Base-by-base conservation (phyloP, 2,113 vertebrate genomes). In the Hypomesus transpacificus region DNA sequence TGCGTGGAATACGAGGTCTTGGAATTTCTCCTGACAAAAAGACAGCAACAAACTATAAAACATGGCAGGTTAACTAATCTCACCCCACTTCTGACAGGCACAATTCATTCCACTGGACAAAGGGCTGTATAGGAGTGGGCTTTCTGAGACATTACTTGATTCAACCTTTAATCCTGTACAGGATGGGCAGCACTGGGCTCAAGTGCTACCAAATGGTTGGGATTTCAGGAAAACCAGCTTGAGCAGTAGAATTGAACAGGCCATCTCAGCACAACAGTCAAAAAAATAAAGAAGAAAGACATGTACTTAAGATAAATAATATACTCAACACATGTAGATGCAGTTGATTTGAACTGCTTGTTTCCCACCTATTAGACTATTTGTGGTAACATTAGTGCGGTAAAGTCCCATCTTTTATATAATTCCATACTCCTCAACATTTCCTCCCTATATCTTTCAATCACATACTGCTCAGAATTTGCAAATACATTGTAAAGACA, bases 401-500 rank as follows among this genome's bases (percentile, higher is more conserved):
- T 16, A 26, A 14, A 16, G 21, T 61, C 26, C 22, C 59, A 61
- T 58, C 20, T 13, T 24, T 11, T 58, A 58, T 58, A 21, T 20
- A 18, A 58, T 58, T 58, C 56, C n/a, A 9, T 14, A 59, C 24
- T 46, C 39, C 39, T 46, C 13, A 46, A 46, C 39, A 46, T 46
- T 46, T 46, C 39, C 5, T 46, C 39, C 39, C 5, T 46, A 9
- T 46, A 46, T 46, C 39, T 46, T 46, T 46, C 9, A 56, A 17
- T 76, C 28, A 77, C 83, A 67, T 50, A 71, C 53, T 74, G 72
- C 64, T 81, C 18, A 71, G 9, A 69, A 52, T 76, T 54, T 51
- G 28, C 68, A 51, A 75, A 4, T 69, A 83, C 26, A 34, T 17
- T 70, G 57, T 16, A 68, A 65, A 74, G 17, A 80, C 60, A 11